Conservation (phyloP, 2,113 vertebrate genomes). For the Uria lomvia region DNA sequence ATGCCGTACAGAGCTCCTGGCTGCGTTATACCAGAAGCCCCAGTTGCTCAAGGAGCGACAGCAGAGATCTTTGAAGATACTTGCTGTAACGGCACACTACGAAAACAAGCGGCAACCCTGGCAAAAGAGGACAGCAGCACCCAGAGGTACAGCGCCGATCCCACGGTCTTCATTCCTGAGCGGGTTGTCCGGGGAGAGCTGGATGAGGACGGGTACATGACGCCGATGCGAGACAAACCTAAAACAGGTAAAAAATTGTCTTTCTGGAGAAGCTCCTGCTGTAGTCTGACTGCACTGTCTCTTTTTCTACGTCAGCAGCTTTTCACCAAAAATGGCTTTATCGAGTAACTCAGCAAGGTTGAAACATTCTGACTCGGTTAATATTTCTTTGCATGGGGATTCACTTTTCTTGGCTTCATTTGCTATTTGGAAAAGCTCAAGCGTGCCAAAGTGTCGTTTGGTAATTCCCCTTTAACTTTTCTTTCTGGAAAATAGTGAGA, state of each 20-base stretch:
- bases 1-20: constrained; percentile 72
- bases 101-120: constrained; percentile 79
- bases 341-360: neutral
- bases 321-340: neutral
- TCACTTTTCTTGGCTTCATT: neutral
- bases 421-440: neutral
- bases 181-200: constrained; percentile 78
- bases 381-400: neutral
- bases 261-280: neutral
- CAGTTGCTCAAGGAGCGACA: constrained; percentile 70
- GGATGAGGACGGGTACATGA: constrained; percentile 94
- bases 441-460: neutral
- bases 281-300: neutral
- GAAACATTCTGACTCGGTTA: neutral
- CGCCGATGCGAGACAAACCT: constrained; percentile 88
- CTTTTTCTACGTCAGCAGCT: neutral
- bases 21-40: constrained; percentile 74
- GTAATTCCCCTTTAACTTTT: neutral
- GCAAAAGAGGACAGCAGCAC: constrained; percentile 82
- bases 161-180: constrained; percentile 87
- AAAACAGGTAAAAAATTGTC: constrained; percentile 81
- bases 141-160: constrained; percentile 94
- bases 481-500: neutral
- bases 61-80: constrained; percentile 84
- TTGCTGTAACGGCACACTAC: constrained; percentile 90